These are phyloP conservation scores for Tenthredo amoena DNA, from an alignment of 2,888 invertebrate genomes.

Conservation along the genomic window DNA sequence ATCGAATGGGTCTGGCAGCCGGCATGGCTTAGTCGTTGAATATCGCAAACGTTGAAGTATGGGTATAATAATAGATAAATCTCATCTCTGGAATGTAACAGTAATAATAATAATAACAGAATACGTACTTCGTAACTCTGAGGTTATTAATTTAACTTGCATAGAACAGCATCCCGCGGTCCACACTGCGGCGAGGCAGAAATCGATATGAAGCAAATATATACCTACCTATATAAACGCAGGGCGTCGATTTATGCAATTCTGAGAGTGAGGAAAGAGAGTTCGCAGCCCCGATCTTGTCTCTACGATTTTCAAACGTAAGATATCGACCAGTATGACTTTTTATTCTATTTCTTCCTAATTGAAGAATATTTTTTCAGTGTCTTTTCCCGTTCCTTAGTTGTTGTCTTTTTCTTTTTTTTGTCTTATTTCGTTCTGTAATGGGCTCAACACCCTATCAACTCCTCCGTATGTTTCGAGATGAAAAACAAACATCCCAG, in stretches of 20 bases:
- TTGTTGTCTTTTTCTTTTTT: background rate
- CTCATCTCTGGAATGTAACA: background rate
- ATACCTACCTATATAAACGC: background rate
- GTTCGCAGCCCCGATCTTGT: background rate
- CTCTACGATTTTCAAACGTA: background rate
- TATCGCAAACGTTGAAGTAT: background rate
- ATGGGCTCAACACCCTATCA: background rate
- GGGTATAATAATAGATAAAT: background rate
- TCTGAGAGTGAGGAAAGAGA: background rate
- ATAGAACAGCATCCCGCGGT: background rate
- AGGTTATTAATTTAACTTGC: background rate
- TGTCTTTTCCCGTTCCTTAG: background rate
- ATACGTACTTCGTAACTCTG: background rate
- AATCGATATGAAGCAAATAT: conserved; percentile 20
- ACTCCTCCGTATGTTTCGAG: background rate
- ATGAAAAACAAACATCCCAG: background rate
- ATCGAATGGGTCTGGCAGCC: background rate
- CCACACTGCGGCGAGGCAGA: background rate
- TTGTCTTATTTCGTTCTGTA: background rate
- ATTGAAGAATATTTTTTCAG: background rate
- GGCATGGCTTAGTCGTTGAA: background rate
- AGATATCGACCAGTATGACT: background rate
- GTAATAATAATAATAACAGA: background rate
- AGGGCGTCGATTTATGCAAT: conserved; percentile 17
- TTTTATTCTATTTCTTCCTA: background rate